A percentile compares a stretch with the other conserved stretches of the same genome.
Evolutionary conservation across 1,140 invertebrate genomes (phyloP).

Genomic region (Phenacoccus solenopsis): DNA sequence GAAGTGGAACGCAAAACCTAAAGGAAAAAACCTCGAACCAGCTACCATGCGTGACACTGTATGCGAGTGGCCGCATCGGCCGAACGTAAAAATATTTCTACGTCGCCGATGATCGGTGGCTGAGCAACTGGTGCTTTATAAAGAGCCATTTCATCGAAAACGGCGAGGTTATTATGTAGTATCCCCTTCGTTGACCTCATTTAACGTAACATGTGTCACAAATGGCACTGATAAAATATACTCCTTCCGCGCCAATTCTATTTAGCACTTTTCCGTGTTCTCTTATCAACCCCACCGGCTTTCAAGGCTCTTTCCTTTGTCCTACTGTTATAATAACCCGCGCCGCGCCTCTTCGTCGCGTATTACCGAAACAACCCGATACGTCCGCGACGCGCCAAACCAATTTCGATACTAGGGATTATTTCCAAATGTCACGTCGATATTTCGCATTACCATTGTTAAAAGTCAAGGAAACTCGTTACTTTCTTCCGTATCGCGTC

Average conservation of each 20-base stretch:
- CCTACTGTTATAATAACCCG: background rate
- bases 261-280: conserved; percentile 1
- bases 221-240: background rate
- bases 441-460: background rate
- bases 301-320: background rate
- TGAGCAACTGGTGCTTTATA: background rate
- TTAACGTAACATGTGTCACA: background rate
- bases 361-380: background rate
- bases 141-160: conserved; percentile 1
- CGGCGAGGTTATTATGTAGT: background rate
- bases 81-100: too few species aligned
- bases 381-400: too few species aligned
- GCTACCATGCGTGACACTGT: too few species aligned
- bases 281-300: background rate
- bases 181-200: conserved; percentile 1
- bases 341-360: background rate
- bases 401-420: background rate
- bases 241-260: background rate
- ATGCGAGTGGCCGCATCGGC: too few species aligned
- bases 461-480: background rate
- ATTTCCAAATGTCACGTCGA: background rate
- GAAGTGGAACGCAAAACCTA: too few species aligned
- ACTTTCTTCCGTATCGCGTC: too few species aligned
- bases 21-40: too few species aligned
- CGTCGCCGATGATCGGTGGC: too few species aligned